These are phyloP conservation scores for Holcopasites calliopsidis DNA, from an alignment of 1,140 invertebrate species.

Conservation along the genomic window DNA sequence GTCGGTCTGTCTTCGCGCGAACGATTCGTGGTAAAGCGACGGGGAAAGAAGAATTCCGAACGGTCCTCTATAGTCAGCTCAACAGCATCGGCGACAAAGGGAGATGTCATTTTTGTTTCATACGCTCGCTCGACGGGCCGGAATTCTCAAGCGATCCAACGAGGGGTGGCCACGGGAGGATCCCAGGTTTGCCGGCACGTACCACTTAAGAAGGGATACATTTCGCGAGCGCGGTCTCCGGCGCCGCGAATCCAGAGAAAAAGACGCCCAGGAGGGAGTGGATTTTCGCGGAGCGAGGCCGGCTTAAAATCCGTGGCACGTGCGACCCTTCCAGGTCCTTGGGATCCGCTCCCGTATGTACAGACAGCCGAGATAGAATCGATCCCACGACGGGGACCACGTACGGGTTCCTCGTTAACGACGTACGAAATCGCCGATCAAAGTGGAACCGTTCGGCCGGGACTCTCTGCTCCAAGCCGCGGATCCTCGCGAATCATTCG, in stretches of 20 bases:
- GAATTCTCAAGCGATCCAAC: slow-evolving; percentile 33
- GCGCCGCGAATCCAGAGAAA: slow-evolving; percentile 32
- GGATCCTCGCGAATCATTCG: not conserved
- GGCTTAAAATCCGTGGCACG: slow-evolving; percentile 49
- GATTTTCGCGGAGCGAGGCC: not conserved
- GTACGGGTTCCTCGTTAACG: not conserved
- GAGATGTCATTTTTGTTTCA: not conserved
- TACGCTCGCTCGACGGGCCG: not conserved
- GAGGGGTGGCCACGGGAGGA: not conserved
- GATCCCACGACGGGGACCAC: slow-evolving; percentile 1
- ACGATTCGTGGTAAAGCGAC: too few species aligned
- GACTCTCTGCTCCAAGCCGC: not conserved
- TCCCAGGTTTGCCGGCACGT: slow-evolving; percentile 43
- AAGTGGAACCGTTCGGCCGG: not conserved
- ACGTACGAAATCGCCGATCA: slow-evolving; percentile 18
- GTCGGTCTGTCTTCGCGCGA: too few species aligned
- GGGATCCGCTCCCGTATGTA: not conserved
- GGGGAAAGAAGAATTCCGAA: too few species aligned
- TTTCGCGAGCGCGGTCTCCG: slow-evolving; percentile 21
- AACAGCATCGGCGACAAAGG: not conserved
- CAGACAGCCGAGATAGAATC: slow-evolving; percentile 23
- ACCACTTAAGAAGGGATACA: slow-evolving; percentile 44
- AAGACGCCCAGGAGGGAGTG: not conserved
- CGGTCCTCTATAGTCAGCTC: too few species aligned
- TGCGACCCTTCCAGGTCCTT: slow-evolving; percentile 46